These are phyloP conservation scores for Malacosoma neustria DNA, from an alignment of 2,888 invertebrate species.

Conservation along the genomic window DNA sequence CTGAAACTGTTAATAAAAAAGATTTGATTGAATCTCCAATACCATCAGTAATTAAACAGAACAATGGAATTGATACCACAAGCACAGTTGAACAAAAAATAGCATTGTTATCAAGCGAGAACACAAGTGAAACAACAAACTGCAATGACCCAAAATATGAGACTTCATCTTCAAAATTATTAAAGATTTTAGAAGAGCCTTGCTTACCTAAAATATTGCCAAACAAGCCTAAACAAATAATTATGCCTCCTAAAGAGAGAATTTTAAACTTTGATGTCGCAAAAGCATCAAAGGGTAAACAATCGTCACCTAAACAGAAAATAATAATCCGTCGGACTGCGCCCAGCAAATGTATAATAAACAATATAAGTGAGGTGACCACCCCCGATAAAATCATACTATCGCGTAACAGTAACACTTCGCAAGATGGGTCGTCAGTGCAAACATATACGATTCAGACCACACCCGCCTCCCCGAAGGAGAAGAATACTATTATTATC, in stretches of 20 bases:
- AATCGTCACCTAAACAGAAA: conserved; percentile 50
- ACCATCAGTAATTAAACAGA: conserved; percentile 22
- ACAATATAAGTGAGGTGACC: conserved; percentile 43
- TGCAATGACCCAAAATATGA: conserved; percentile 38
- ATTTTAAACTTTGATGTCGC: conserved; percentile 63
- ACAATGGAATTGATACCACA: conserved; percentile 28
- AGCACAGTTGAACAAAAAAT: conserved; percentile 34
- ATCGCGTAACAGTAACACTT: conserved; percentile 40
- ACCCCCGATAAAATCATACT: conserved; percentile 57
- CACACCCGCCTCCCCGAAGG: conserved; percentile 38
- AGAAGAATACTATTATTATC: conserved; percentile 50
- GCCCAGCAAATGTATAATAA: conserved; percentile 42
- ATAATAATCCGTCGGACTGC: conserved; percentile 61
- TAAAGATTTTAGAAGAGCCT: conserved; percentile 74
- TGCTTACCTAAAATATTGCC: conserved; percentile 34
- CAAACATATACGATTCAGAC: conserved; percentile 64
- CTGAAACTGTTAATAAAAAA: conserved; percentile 31
- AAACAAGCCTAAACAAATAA: conserved; percentile 42
- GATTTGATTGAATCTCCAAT: conserved; percentile 9
- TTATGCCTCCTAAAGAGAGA: conserved; percentile 53
- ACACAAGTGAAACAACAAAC: conserved; percentile 27
- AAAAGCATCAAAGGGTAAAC: conserved; percentile 43
- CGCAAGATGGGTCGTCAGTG: conserved; percentile 46
- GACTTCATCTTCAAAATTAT: conserved; percentile 67
- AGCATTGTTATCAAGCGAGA: conserved; percentile 31